These are phyloP conservation scores for Trachelipus rathkii DNA, from an alignment of 1,140 invertebrate species.

Conservation along the genomic window DNA sequence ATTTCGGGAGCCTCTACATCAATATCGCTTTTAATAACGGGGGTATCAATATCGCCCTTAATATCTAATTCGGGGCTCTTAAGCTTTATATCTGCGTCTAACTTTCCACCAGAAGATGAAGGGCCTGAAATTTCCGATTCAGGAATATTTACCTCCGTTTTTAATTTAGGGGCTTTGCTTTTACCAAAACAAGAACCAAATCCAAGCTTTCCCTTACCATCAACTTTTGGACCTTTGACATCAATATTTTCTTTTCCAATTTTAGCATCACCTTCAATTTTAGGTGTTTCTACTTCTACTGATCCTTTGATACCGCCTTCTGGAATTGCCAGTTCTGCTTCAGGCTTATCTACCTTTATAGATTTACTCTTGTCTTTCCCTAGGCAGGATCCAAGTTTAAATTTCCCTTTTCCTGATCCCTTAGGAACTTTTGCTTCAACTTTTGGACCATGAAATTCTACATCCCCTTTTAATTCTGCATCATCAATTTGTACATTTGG, in stretches of 20 bases:
- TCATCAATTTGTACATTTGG: conserved; percentile 1
- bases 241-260: not conserved
- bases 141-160: conserved; percentile 20
- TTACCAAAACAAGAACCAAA: not conserved
- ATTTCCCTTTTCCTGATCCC: conserved; percentile 19
- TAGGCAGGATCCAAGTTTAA: conserved; percentile 23
- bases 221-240: not conserved
- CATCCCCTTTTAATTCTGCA: conserved; percentile 14
- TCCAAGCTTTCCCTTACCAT: not conserved
- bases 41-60: conserved; percentile 2
- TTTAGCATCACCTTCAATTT: conserved; percentile 5
- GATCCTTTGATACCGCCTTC: not conserved
- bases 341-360: conserved; percentile 19
- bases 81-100: conserved; percentile 3
- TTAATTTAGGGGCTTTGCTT: conserved; percentile 7
- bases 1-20: too few relatives aligned
- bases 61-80: conserved; percentile 11
- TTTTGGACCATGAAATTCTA: conserved; percentile 10
- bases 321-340: not conserved
- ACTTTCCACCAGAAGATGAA: conserved; percentile 25
- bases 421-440: not conserved
- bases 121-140: conserved; percentile 14
- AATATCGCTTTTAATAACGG: too few relatives aligned
- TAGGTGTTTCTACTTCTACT: conserved; percentile 22
- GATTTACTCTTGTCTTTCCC: conserved; percentile 24